Percentiles rank a stretch among this genome's conserved stretches.
Conservation (phyloP, 2,888 invertebrate species). For the Anthophora plumipes region DNA sequence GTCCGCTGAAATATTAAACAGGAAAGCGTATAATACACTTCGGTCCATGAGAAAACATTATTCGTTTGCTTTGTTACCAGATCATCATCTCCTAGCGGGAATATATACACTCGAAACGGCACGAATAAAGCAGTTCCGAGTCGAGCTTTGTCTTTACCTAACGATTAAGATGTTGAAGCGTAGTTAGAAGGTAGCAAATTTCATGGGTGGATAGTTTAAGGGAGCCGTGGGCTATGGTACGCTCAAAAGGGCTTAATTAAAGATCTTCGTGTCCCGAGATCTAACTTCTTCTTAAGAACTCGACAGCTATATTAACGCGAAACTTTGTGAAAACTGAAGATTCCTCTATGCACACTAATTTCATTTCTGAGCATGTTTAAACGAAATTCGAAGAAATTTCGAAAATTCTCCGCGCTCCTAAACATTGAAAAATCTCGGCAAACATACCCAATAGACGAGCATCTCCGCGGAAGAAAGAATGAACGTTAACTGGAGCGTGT, state of each 20-base stretch:
- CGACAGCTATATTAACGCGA: background rate
- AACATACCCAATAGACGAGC: background rate
- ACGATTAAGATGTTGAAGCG: background rate
- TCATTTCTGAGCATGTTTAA: too few species aligned
- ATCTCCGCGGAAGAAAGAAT: background rate
- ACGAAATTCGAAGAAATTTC: background rate
- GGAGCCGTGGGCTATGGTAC: background rate
- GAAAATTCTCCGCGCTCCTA: too few species aligned
- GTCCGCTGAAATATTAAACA: too few species aligned
- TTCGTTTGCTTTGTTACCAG: background rate
- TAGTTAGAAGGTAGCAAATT: background rate
- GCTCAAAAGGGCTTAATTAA: background rate
- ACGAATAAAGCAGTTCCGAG: background rate
- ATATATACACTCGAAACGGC: background rate
- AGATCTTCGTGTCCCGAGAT: background rate
- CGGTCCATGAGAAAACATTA: background rate
- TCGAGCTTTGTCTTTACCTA: background rate
- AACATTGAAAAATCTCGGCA: too few species aligned
- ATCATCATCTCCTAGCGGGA: background rate
- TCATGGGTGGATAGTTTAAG: background rate
- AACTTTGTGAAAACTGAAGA: background rate
- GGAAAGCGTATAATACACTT: too few species aligned
- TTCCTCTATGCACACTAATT: background rate
- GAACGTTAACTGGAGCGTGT: conserved; percentile 6
- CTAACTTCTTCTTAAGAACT: background rate